Evolutionary conservation across 2,113 vertebrate species (phyloP), one percentile per base, ranked within the genome.

Genomic region (Elephantulus edwardii): DNA sequence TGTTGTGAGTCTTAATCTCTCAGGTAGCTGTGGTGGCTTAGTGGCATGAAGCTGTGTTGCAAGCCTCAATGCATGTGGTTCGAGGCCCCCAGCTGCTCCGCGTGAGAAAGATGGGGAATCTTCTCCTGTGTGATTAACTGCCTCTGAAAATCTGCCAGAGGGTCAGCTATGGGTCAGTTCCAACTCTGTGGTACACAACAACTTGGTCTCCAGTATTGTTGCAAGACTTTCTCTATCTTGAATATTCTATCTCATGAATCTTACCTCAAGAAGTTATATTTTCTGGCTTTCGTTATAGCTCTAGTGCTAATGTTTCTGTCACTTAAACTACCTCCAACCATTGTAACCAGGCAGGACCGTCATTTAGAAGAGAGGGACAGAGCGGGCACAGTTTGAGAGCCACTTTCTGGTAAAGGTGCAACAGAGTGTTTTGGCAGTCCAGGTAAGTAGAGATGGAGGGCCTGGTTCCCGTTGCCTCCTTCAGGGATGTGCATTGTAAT

Each of bases 261-360:
- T 64, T 16, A 38, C 30, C 33, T 76, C 20, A 70, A 16, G 14
- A 83, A 64, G 38, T 16, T 68, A n/a, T n/a, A n/a, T n/a, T 84
- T 33, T 42, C 42, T 30, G 17, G 8, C 8, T 13, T 76, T 68
- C 30, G 68, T 91, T 40, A 8, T 12, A 75, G 68, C 40, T 66
- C 38, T 19, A 8, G 19, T 28, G 33, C 40, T 40, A 42, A 13
- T 10, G 5, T 62, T 30, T 82, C n/a, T n/a, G n/a, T n/a, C 46
- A 30, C 8, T 3, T 3, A 35, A 8, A 40, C 24, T 26, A 24
- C 2, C 0, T 0, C 1, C 13, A 71, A 17, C 4, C 52, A 16
- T 8, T 44, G 50, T 28, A 52, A n/a, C 33, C 33, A 62, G 52
- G 60, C 33, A 77, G 68, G 64, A 7, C 17, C 48, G 78, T 38